Base-by-base conservation (phyloP, 2,888 invertebrate species). In the Anorthoa munda region DNA sequence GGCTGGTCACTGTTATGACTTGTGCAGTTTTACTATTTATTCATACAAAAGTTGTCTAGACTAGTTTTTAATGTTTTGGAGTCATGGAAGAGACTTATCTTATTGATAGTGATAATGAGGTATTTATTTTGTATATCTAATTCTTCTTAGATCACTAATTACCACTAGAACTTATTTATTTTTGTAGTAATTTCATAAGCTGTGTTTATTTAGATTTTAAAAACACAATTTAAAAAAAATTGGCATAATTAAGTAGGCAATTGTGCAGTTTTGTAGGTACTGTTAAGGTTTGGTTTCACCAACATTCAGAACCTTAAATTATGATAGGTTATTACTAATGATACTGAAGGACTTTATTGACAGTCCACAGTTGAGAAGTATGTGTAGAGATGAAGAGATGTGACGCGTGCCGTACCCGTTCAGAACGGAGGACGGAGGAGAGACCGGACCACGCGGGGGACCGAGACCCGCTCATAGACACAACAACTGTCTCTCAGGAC, bases 381-480 rank as follows among this genome's bases (percentile, higher is more conserved):
- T 96, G 96, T 93, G 88, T 95, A 95, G 94, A 92, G 91, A 96
- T 96, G 96, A 95, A 94, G 95, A 95, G 92, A 92, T 95, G 95
- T 92, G 93, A 93, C 84, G 92, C 90, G 88, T 94, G 93, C 92
- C 92, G 92, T 89, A 88, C 86, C 82, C 93, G 92, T 89, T 90
- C 93, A 77, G 94, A 94, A 84, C 90, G 93, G 92, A 93, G 90
- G 89, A 89, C 87, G 83, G 90, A 90, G 82, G 85, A 85, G 86
- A 89, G 83, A 68, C 80, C 84, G 55, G 85, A 85, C 61, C 82
- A 82, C 63, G 88, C 88, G 63, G 91, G 92, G 74, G 94, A 94
- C 90, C 90, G 93, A 75, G 94, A 94, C 88, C 95, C 94, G 67
- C 93, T 96, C 85, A 90, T 95, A 90, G 91, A 90, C 88, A 90